These are phyloP conservation scores for Platycheirus rosarum DNA, from an alignment of 2,888 invertebrate genomes.

Conservation along the genomic window DNA sequence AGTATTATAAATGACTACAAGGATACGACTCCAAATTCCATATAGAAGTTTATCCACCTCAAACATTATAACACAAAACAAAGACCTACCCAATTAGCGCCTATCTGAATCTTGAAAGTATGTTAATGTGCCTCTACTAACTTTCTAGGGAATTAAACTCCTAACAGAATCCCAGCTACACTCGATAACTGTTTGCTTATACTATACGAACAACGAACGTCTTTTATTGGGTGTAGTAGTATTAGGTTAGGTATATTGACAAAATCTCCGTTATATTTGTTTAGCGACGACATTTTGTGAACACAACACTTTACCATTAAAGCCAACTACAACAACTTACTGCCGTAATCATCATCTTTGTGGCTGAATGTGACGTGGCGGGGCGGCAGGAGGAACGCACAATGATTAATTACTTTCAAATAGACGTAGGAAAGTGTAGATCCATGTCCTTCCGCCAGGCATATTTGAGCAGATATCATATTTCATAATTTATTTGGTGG, in stretches of 20 bases:
- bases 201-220: not conserved
- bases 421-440: conserved; percentile 8
- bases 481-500: conserved; percentile 23
- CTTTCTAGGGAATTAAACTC: conserved; percentile 29
- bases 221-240: conserved; percentile 14
- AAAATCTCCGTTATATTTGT: conserved; percentile 62
- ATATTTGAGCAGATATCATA: conserved; percentile 19
- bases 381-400: not conserved
- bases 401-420: conserved; percentile 60
- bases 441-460: conserved; percentile 29
- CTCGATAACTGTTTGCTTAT: not conserved
- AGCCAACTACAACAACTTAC: conserved; percentile 50
- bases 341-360: conserved; percentile 39
- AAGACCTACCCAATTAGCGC: conserved; percentile 28
- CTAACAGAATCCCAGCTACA: conserved; percentile 9
- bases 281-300: conserved; percentile 64
- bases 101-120: conserved; percentile 32
- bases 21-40: no score
- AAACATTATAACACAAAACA: not conserved
- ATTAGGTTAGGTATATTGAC: conserved; percentile 41
- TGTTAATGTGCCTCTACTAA: conserved; percentile 16
- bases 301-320: conserved; percentile 70
- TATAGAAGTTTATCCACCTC: no score
- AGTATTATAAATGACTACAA: no score
- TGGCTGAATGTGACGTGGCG: not conserved